Evolutionary conservation across 2,888 invertebrate genomes (phyloP).

Genomic region (Diabrotica balteata): DNA sequence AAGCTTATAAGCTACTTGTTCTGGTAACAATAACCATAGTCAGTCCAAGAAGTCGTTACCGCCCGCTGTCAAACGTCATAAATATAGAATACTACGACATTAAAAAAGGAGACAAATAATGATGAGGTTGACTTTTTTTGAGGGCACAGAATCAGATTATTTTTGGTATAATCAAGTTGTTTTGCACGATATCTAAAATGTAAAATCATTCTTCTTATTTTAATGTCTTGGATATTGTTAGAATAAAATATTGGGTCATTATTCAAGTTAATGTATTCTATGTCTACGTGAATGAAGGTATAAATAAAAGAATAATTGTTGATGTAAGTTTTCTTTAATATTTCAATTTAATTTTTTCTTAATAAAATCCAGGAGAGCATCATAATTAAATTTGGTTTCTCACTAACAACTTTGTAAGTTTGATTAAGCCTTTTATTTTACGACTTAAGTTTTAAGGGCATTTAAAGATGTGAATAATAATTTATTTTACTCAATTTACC

Average conservation of each 20-base stretch:
- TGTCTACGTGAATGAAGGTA: too few relatives aligned
- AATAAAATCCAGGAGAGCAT: too few relatives aligned
- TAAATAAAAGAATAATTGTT: too few relatives aligned
- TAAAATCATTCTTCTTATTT: slow-evolving; percentile 1
- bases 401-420: too few relatives aligned
- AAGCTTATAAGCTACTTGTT: slow-evolving; percentile 43
- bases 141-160: slow-evolving; percentile 30
- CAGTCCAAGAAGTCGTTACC: slow-evolving; percentile 30
- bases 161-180: slow-evolving; percentile 23
- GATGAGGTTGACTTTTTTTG: slow-evolving; percentile 13
- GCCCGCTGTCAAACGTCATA: slow-evolving; percentile 35
- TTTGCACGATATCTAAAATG: slow-evolving; percentile 15
- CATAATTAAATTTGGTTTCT: too few relatives aligned
- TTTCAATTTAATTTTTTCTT: too few relatives aligned
- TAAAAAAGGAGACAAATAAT: slow-evolving; percentile 16
- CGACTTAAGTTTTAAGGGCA: too few relatives aligned
- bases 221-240: not conserved
- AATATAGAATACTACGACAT: slow-evolving; percentile 24
- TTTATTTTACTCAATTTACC: too few relatives aligned
- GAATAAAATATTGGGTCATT: slow-evolving; percentile 1
- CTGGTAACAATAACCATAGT: slow-evolving; percentile 33
- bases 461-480: too few relatives aligned
- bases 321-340: too few relatives aligned
- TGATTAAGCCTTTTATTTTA: too few relatives aligned
- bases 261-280: not conserved